These are phyloP conservation scores for Channa striata DNA, from an alignment of 2,797 vertebrate species.

Conservation along the genomic window DNA sequence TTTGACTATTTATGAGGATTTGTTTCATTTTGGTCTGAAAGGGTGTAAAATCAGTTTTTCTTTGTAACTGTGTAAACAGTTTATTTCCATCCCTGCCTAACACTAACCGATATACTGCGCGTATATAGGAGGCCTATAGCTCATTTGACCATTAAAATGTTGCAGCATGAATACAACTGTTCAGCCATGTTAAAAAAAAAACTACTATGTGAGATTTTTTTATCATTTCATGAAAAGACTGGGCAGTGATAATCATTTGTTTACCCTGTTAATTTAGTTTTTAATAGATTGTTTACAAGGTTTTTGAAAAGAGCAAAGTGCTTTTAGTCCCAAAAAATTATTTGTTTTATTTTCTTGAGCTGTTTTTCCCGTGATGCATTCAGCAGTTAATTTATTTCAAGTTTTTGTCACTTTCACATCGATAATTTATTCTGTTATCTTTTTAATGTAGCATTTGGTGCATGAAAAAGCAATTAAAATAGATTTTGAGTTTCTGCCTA, in stretches of 20 bases:
- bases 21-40: too few relatives aligned
- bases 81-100: too few relatives aligned
- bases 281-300: constrained; percentile 18
- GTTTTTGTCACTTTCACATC: constrained; percentile 30
- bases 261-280: constrained; percentile 12
- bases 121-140: too few relatives aligned
- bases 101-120: too few relatives aligned
- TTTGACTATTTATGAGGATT: too few relatives aligned
- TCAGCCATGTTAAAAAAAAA: not conserved
- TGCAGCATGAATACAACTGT: not conserved
- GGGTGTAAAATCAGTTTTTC: too few relatives aligned
- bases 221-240: not conserved
- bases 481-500: constrained; percentile 22
- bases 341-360: not conserved
- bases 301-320: constrained; percentile 4
- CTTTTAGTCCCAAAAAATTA: not conserved
- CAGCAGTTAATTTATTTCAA: constrained; percentile 35
- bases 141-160: not conserved
- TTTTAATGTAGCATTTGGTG: constrained; percentile 48
- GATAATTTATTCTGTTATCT: constrained; percentile 50
- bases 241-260: not conserved
- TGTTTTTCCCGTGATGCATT: constrained; percentile 22
- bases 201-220: not conserved
- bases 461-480: constrained; percentile 54
- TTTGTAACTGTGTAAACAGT: too few relatives aligned